Percentiles rank a stretch among this genome's conserved stretches.
These are phyloP conservation scores for Micromussa lordhowensis DNA, from an alignment of 92 coral and sea anemone genomes.

Conservation along the genomic window DNA sequence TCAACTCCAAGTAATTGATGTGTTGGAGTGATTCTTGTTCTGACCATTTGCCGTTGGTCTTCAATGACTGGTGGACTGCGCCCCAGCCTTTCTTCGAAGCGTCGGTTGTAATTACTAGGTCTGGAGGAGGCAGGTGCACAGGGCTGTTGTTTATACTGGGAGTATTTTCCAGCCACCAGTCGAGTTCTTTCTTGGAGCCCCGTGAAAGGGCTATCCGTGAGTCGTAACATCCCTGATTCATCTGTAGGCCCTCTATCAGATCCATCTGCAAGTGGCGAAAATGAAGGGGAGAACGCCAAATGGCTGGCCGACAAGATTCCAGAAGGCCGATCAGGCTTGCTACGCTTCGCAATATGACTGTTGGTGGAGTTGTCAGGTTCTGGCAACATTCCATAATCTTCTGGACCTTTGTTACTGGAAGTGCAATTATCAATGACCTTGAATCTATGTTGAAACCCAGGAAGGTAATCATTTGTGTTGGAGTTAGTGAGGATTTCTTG, in stretches of 20 bases:
- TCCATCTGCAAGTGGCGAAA: slow-evolving; percentile 37
- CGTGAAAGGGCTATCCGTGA: background rate
- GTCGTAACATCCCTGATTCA: background rate
- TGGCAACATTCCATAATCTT: background rate
- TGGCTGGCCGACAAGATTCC: slow-evolving; percentile 55
- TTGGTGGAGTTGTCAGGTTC: background rate
- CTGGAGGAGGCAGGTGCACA: background rate
- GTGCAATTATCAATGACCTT: slow-evolving; percentile 21
- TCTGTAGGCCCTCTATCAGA: slow-evolving; percentile 26
- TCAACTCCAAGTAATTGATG: background rate
- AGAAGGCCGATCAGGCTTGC: slow-evolving; percentile 39
- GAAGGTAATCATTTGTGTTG: slow-evolving; percentile 51
- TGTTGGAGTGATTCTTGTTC: background rate
- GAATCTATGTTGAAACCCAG: slow-evolving; percentile 58
- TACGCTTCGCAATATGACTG: too few species aligned
- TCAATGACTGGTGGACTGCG: background rate
- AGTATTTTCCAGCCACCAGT: slow-evolving; percentile 3
- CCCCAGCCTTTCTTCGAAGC: slow-evolving; percentile 21
- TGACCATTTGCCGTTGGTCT: background rate
- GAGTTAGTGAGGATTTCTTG: slow-evolving; percentile 39
- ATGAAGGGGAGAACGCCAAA: slow-evolving; percentile 40
- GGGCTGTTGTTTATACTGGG: background rate
- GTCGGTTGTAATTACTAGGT: background rate
- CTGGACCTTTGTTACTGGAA: slow-evolving; percentile 18
- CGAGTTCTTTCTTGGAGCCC: background rate